Evolutionary conservation across 2,113 vertebrate species (phyloP), one percentile per base, ranked within the genome.

Genomic region (Paramisgurnus dabryanus): DNA sequence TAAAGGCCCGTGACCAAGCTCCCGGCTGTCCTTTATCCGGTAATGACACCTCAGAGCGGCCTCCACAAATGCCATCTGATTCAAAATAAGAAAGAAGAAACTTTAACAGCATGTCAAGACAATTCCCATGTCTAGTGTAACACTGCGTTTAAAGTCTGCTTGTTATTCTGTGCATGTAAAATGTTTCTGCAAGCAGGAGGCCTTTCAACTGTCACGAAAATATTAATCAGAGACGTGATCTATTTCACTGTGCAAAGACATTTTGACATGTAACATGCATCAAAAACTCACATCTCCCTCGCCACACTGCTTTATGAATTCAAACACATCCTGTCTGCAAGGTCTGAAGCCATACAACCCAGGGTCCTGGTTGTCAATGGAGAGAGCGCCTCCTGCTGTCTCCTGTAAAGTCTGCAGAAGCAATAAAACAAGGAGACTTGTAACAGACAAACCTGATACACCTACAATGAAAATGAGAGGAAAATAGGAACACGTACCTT

Each of bases 261-360:
- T 27, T 40, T 22, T 57, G n/a, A 74, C 43, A 57, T 3, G 17
- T 27, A 8, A 74, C 47, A 58, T 1, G 6, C 17, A 39, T 39
- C 34, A 63, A 18, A 27, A 57, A 55, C 89, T 84, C 69, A 86
- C 86, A 67, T 91, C 89, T 13, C 71, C 50, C 13, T 87, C 63
- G 0, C 90, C 91, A n/a, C 92, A 94, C 83, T 94, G 93, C 39
- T 89, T 92, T 84, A 94, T 93, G 84, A 94, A 93, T 82, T 94
- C 93, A 81, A 90, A 92, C 50, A 94, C 85, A 0, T 94, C 93
- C 78, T 94, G 92, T 86, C 85, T 88, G 81, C 86, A 92, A 68
- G 92, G 91, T 80, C 89, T 89, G 83, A 91, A 91, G 64, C 90
- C 89, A 61, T 82, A 84, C 3, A 55, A 2, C 67, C 79, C 61